phyloP scores from a whole-genome alignment of 37 sponge, comb jelly and placozoan genomes.

The Crambe crambe region DNA sequence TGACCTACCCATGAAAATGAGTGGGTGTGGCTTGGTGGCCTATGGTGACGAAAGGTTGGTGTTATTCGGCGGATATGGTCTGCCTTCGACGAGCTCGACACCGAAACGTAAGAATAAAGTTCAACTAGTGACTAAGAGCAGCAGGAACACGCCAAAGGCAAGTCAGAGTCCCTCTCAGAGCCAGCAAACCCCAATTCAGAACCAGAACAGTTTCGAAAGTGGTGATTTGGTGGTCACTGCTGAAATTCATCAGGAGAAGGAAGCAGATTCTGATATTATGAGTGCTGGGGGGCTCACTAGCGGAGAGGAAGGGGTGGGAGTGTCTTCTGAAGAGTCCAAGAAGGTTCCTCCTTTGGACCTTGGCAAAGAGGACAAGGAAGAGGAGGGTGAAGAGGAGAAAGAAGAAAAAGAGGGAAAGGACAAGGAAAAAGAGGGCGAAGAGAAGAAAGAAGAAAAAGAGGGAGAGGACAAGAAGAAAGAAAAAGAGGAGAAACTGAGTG shows the following conservation, averaged over 20 bases:
- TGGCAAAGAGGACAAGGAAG: neutral
- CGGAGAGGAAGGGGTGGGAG: too few species aligned
- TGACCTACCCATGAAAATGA: conserved; percentile 44
- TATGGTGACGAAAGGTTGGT: conserved; percentile 37
- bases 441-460: neutral
- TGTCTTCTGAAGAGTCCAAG: too few species aligned
- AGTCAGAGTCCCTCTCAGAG: neutral
- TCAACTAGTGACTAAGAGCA: neutral
- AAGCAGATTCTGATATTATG: neutral
- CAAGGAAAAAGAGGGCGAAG: neutral
- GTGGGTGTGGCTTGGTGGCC: conserved; percentile 59
- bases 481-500: neutral
- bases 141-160: neutral
- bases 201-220: neutral
- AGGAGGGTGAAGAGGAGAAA: neutral
- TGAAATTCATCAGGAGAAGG: neutral
- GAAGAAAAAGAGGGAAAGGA: neutral
- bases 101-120: neutral
- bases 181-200: neutral
- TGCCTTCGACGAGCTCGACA: neutral
- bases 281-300: too few species aligned
- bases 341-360: too few species aligned
- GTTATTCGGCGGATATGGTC: conserved; percentile 59
- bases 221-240: neutral
- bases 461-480: neutral